Evolutionary conservation across 2,888 invertebrate genomes (phyloP), one percentile per base, ranked within the genome.

Genomic region (Megastigmus dorsalis): DNA sequence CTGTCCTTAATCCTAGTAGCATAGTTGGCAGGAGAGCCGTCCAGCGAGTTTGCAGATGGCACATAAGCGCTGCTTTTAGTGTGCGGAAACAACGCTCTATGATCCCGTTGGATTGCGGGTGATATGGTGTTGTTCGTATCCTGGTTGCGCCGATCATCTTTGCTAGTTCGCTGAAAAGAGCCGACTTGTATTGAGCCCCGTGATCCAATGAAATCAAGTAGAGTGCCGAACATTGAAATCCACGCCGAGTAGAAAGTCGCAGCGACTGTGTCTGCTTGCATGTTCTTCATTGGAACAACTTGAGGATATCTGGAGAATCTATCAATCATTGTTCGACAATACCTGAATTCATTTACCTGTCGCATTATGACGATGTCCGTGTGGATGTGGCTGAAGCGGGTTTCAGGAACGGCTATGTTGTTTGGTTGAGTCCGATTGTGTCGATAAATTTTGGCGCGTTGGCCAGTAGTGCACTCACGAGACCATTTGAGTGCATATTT

Each of bases 181-280:
- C 30, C 2, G 77, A 77, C 59, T 81, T 77, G 45, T 84, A 82
- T 59, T 84, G 80, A 5, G 80, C 45, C 0, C 82, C 84, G 63
- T 81, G 81, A 69, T 85, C 84, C 9, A 83, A 81, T 83, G 7
- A 85, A 80, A 13, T 74, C 60, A 5, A 59, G 43, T 0, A 84
- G 85, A 1, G 79, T 71, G 5, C 84, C 84, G 66, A 81, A 87
- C 4, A 80, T 69, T 2, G 81, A 55, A 4, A 86, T 77, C 84
- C 84, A 85, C 3, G 75, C 36, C 1, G 33, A 26, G 50, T 79
- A 71, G 41, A 86, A 80, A 0, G 79, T 77, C 2, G 30, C 18
- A 0, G 45, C 45, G 45, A 18, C 45, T n/a, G n/a, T n/a, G n/a
- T n/a, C n/a, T n/a, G n/a, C n/a, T n/a, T n/a, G n/a, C n/a, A n/a